Evolutionary conservation across 1,140 invertebrate species (phyloP).

Genomic region (Teleopsis dalmanni): DNA sequence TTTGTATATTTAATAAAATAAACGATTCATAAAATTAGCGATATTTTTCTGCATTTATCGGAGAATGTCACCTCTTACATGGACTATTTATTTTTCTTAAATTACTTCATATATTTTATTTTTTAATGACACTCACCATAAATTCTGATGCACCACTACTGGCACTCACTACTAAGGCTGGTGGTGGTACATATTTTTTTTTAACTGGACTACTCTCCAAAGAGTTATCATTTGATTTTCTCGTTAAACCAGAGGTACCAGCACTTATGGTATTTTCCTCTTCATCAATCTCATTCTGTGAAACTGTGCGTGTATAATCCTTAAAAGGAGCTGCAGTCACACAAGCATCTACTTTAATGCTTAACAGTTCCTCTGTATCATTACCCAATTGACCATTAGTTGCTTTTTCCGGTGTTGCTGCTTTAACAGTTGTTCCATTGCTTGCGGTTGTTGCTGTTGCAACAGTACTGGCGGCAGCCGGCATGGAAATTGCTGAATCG

Average conservation of each 20-base stretch:
- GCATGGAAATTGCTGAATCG: slow-evolving; percentile 37
- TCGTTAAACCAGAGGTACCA: slow-evolving; percentile 9
- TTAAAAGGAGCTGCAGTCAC: slow-evolving; percentile 21
- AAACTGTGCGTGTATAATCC: slow-evolving; percentile 36
- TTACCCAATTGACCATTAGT: not conserved
- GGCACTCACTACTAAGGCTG: slow-evolving; percentile 11
- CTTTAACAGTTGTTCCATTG: not conserved
- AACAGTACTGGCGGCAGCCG: slow-evolving; percentile 9
- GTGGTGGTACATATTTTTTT: slow-evolving; percentile 11
- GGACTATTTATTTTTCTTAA: too few relatives aligned
- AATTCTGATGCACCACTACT: slow-evolving; percentile 30
- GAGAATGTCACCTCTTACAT: too few relatives aligned
- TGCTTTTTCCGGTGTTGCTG: slow-evolving; percentile 18
- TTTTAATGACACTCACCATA: slow-evolving; percentile 34
- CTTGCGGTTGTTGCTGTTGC: slow-evolving; percentile 2
- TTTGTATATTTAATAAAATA: too few relatives aligned
- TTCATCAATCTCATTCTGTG: slow-evolving; percentile 34
- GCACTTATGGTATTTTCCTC: slow-evolving; percentile 13
- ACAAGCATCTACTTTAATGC: slow-evolving; percentile 1
- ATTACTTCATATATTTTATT: too few relatives aligned
- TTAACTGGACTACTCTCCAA: slow-evolving; percentile 13
- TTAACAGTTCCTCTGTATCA: slow-evolving; percentile 1
- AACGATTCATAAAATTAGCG: too few relatives aligned
- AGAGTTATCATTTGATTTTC: not conserved
- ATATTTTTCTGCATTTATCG: too few relatives aligned